phyloP scores from a whole-genome alignment of 2,888 invertebrate genomes.

The Meta bourneti region DNA sequence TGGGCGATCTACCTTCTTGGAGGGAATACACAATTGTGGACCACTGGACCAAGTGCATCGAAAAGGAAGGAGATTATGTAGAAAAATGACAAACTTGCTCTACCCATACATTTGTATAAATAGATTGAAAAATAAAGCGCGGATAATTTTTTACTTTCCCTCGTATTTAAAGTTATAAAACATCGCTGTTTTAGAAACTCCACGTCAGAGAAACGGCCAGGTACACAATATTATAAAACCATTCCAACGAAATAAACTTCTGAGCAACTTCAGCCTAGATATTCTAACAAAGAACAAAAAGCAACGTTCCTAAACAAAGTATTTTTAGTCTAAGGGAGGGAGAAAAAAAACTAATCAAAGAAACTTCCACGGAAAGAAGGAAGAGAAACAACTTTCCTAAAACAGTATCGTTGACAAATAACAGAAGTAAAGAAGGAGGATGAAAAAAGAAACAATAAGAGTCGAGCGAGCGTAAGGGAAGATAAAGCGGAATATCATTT shows the following conservation, averaged over 20 bases:
- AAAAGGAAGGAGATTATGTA: no score
- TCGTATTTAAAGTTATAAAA: no score
- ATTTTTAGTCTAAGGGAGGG: background rate
- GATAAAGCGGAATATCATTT: conserved; percentile 73
- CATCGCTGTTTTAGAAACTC: no score
- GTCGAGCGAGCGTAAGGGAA: conserved; percentile 25
- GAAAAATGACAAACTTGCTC: no score
- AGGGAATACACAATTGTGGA: no score
- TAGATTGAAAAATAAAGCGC: no score
- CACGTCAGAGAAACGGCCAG: no score
- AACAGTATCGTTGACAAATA: conserved; percentile 6
- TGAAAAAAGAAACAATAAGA: conserved; percentile 32
- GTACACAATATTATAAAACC: no score
- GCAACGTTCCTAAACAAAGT: background rate
- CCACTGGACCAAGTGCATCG: no score
- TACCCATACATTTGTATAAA: no score
- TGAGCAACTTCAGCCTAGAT: background rate
- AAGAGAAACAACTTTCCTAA: conserved; percentile 11
- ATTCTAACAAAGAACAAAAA: background rate
- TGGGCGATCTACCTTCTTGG: no score
- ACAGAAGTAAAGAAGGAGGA: conserved; percentile 13
- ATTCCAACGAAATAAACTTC: background rate
- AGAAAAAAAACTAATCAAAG: background rate
- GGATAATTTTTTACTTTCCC: no score
- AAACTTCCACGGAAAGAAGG: conserved; percentile 23